Conservation (phyloP, 2,113 vertebrate genomes). For the Hucho hucho region DNA sequence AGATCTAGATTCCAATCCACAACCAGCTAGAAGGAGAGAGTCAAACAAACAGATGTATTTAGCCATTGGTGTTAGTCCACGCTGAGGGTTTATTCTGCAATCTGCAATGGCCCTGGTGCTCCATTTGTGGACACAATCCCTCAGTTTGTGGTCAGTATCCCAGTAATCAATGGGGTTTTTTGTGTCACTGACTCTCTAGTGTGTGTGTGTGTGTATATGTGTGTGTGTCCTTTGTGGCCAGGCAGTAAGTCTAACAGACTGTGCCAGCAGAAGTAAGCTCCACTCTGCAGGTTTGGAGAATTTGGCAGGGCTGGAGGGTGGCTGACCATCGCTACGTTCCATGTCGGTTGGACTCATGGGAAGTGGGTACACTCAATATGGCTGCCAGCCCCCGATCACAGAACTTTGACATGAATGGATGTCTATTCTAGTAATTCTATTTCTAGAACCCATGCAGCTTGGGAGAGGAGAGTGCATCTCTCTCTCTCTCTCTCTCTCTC, state of each 20-base stretch:
- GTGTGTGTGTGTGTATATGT: neutral
- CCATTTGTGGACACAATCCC: neutral
- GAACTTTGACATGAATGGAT: too few relatives aligned
- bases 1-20: neutral
- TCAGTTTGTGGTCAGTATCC: constrained; percentile 19
- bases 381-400: too few relatives aligned
- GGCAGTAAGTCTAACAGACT: neutral
- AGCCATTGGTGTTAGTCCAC: neutral
- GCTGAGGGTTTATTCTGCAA: too few relatives aligned
- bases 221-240: too few relatives aligned
- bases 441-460: neutral
- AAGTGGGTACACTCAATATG: too few relatives aligned
- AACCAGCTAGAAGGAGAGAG: neutral
- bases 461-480: neutral
- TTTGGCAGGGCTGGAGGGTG: neutral
- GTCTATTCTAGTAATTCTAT: too few relatives aligned
- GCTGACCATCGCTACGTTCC: neutral
- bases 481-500: too few relatives aligned
- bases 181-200: neutral
- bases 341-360: neutral
- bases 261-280: neutral
- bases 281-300: neutral
- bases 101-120: neutral
- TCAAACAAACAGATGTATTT: neutral
- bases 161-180: constrained; percentile 35